These are phyloP conservation scores for Strigamia crassipes DNA, from an alignment of 2,888 invertebrate species.

Conservation along the genomic window DNA sequence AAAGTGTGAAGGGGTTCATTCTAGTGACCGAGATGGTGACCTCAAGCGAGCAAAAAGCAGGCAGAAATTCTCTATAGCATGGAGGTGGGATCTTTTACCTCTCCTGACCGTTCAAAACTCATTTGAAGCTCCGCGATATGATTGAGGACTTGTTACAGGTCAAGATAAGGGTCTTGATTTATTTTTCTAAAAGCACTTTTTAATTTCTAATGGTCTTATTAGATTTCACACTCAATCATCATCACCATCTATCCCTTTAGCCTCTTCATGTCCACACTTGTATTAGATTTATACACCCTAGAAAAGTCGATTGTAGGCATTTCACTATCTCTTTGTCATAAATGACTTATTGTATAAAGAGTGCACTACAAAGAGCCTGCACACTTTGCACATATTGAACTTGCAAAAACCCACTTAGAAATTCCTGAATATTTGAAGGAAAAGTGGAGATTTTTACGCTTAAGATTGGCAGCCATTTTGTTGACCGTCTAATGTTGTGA, in stretches of 20 bases:
- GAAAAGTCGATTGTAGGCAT: not conserved
- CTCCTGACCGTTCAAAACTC: not conserved
- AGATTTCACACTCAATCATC: slow-evolving; percentile 7
- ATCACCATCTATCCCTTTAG: not conserved
- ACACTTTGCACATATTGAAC: too few relatives aligned
- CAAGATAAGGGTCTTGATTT: not conserved
- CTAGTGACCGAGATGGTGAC: slow-evolving; percentile 26
- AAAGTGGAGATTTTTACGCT: too few relatives aligned
- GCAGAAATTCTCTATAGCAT: not conserved
- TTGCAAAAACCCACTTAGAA: too few relatives aligned
- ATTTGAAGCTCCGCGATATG: not conserved
- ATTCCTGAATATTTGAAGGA: too few relatives aligned
- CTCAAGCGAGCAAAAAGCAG: not conserved
- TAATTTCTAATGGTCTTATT: not conserved
- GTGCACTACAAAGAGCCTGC: too few relatives aligned
- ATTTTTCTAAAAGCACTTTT: not conserved
- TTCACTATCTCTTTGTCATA: too few relatives aligned
- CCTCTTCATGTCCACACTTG: slow-evolving; percentile 2
- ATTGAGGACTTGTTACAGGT: slow-evolving; percentile 11
- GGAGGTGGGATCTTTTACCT: not conserved
- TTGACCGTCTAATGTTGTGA: too few relatives aligned
- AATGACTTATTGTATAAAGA: too few relatives aligned
- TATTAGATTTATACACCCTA: not conserved
- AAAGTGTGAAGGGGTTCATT: slow-evolving; percentile 34
- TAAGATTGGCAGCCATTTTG: too few relatives aligned